Evolutionary conservation across 2,888 invertebrate genomes (phyloP), one percentile per base, ranked within the genome.

Genomic region (Periphyllus acericola): DNA sequence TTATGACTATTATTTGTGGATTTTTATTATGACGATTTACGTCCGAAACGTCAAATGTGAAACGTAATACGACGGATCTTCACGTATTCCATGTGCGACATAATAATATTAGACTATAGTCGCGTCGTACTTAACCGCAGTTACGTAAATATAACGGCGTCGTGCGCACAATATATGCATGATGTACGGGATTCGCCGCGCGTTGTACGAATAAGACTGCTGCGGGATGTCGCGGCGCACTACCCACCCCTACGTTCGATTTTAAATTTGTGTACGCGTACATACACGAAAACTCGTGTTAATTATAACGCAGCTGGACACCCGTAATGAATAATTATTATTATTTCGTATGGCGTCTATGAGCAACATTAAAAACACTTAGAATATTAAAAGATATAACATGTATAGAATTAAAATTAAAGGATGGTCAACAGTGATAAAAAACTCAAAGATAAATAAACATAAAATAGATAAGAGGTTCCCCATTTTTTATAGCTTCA

Each of bases 311-410:
- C n/a, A n/a, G n/a, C 2, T 46, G 14, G 46, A 14, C 14, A 14
- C 11, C 46, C 14, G 11, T 46, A 46, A 11, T n/a, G n/a, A n/a
- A n/a, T n/a, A n/a, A 52, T 55, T 55, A 76, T 78, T 78, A 78
- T 78, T 78, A 78, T 78, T 78, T 78, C 34, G 78, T 78, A 78
- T 55, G 78, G 78, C 78, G 55, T 78, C 78, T 25, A 78, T 78
- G 78, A 78, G 55, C 78, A 55, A 78, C 78, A 78, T 32, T 19
- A 55, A 32, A 6, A 78, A 55, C 78, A 78, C 55, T 55, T 78
- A 78, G 19, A 78, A 78, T 78, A 78, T 75, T 55, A 55, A 55
- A 55, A 55, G n/a, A n/a, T n/a, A n/a, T n/a, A n/a, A n/a, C n/a
- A n/a, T n/a, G n/a, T n/a, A n/a, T n/a, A n/a, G n/a, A n/a, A n/a